A percentile compares a stretch with the other conserved stretches of the same genome.
Conservation (phyloP, 2,113 vertebrate genomes). For the Psophia crepitans region DNA sequence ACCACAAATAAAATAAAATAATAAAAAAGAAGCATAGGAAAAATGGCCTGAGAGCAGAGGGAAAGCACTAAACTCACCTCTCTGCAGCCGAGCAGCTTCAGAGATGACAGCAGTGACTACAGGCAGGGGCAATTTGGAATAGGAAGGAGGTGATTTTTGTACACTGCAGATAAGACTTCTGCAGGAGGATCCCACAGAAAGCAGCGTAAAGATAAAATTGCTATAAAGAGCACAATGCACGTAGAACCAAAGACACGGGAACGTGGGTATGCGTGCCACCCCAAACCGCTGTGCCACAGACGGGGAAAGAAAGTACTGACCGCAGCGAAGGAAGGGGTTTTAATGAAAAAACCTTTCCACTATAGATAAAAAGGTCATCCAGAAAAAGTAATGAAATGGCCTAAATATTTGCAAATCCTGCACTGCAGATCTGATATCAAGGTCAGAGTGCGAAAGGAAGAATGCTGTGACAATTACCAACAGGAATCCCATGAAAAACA, state of each 20-base stretch:
- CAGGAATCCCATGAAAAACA: background rate
- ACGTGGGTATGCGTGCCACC: background rate
- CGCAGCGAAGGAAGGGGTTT: background rate
- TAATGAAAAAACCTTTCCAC: background rate
- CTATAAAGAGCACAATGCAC: background rate
- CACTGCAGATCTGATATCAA: background rate
- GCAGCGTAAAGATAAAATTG: background rate
- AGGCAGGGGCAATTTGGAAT: background rate
- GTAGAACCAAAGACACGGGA: background rate
- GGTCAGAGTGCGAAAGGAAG: background rate
- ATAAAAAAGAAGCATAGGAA: slow-evolving; percentile 68
- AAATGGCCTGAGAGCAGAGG: slow-evolving; percentile 67
- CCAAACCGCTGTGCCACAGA: background rate
- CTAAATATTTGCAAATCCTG: background rate
- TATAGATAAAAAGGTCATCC: background rate
- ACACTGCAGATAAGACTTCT: background rate
- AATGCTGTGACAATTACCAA: background rate
- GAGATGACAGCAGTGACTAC: background rate
- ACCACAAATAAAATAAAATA: slow-evolving; percentile 81
- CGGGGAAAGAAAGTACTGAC: background rate
- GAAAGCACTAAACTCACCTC: slow-evolving; percentile 40
- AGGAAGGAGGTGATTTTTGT: background rate
- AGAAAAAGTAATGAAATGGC: background rate
- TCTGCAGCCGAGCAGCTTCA: background rate
- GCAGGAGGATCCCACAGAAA: background rate